Percentiles rank a stretch among this genome's conserved stretches.
These are phyloP conservation scores for Tipula confusa DNA, from an alignment of 2,888 invertebrate species.

Conservation along the genomic window DNA sequence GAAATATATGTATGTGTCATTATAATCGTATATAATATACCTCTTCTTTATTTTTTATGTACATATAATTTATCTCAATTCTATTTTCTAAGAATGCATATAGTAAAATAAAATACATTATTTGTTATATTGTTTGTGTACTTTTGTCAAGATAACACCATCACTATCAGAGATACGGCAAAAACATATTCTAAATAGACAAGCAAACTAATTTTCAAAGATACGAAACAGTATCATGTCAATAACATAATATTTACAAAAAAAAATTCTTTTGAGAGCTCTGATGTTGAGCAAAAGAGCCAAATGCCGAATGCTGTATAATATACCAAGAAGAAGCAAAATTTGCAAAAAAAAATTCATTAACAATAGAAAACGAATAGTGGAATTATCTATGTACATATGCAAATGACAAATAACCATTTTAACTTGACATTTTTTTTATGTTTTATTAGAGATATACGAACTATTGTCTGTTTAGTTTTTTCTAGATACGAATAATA, in stretches of 20 bases:
- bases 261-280: neutral
- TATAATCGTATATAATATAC: neutral
- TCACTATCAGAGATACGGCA: neutral
- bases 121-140: neutral
- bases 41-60: neutral
- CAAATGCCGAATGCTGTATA: neutral
- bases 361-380: neutral
- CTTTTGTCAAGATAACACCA: conserved; percentile 3
- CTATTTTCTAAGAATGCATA: neutral
- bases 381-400: conserved; percentile 12
- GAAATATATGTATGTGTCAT: neutral
- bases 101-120: neutral
- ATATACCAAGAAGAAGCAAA: neutral
- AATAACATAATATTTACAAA: neutral
- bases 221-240: neutral
- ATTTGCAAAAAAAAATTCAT: neutral
- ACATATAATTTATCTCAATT: neutral
- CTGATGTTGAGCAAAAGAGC: neutral
- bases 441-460: neutral
- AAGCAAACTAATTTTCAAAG: neutral
- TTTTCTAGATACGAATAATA: neutral
- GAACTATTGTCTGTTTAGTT: conserved; percentile 1
- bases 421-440: neutral
- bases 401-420: conserved; percentile 25
- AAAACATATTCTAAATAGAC: neutral